Percentiles rank a stretch among this genome's conserved stretches.
Evolutionary conservation across 2,797 vertebrate genomes (phyloP).

Genomic region (Mormyrus hasselquistii): DNA sequence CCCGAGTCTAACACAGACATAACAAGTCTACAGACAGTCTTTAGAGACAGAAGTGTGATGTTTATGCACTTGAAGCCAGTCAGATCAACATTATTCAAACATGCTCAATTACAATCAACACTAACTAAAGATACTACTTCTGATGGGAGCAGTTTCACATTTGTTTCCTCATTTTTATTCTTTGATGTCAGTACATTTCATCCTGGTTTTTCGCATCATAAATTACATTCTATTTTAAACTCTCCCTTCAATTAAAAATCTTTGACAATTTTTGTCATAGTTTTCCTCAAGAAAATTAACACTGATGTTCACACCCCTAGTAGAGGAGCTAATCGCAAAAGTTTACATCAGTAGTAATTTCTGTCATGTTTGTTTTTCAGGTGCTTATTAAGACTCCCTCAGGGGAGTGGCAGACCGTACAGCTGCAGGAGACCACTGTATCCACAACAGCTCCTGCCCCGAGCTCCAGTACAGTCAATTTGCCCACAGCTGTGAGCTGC

Average conservation of each 20-base stretch:
- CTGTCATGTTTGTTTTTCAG: constrained; percentile 44
- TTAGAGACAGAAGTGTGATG: not conserved
- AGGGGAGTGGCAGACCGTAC: constrained; percentile 81
- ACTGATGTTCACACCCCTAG: not conserved
- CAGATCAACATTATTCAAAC: not conserved
- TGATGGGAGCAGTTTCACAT: not conserved
- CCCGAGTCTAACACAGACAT: not conserved
- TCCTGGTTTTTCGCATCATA: not conserved
- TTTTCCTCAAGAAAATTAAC: not conserved
- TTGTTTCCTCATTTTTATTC: not conserved
- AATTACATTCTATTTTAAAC: not conserved
- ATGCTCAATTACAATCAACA: not conserved
- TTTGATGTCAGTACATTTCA: not conserved
- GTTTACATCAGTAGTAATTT: not conserved
- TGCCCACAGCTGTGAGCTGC: constrained; percentile 30
- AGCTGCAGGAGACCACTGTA: constrained; percentile 73
- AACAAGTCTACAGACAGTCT: not conserved
- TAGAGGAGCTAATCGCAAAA: not conserved
- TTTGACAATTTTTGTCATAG: not conserved
- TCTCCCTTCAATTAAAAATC: not conserved
- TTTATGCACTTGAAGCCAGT: not conserved
- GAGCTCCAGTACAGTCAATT: constrained; percentile 45
- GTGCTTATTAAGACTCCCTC: constrained; percentile 80
- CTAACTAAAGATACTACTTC: not conserved
- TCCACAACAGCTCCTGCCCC: constrained; percentile 50